These are phyloP conservation scores for Macrostomum lignano DNA, from an alignment of 1,140 invertebrate genomes.

Conservation along the genomic window DNA sequence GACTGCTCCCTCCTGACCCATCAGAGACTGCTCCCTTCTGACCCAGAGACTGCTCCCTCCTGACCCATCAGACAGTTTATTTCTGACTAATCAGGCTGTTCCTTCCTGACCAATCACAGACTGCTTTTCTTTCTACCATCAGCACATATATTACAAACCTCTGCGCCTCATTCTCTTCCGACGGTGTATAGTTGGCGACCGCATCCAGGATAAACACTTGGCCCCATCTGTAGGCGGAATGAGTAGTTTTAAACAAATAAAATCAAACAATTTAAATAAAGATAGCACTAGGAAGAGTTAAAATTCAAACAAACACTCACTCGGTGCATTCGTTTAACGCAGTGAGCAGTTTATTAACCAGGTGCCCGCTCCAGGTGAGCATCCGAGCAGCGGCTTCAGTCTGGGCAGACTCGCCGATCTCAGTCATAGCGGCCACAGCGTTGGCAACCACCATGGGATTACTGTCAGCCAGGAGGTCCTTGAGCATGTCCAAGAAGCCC, in stretches of 20 bases:
- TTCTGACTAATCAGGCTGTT: no score
- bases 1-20: no score
- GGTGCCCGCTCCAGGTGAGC: slow-evolving; percentile 82
- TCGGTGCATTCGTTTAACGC: slow-evolving; percentile 96
- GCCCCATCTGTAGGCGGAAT: slow-evolving; percentile 63
- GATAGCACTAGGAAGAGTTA: no score
- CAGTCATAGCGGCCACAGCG: slow-evolving; percentile 84
- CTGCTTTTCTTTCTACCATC: no score
- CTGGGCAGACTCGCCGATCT: slow-evolving; percentile 62
- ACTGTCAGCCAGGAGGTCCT: slow-evolving; percentile 82
- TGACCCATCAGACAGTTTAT: no score
- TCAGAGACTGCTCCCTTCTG: no score
- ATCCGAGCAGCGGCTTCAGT: slow-evolving; percentile 63
- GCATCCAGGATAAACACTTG: slow-evolving; percentile 95
- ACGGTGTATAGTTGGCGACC: slow-evolving; percentile 75
- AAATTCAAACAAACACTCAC: no score
- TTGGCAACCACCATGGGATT: slow-evolving; percentile 99
- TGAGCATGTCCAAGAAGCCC: slow-evolving; percentile 84
- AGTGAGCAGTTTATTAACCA: slow-evolving; percentile 88
- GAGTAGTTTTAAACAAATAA: no score
- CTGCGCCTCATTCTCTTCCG: slow-evolving; percentile 92
- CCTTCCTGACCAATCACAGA: no score
- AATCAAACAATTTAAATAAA: no score
- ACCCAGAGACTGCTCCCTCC: no score
- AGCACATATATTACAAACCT: no score